phyloP scores from a whole-genome alignment of 2,113 vertebrate species.

The Colistium nudipinnis region DNA sequence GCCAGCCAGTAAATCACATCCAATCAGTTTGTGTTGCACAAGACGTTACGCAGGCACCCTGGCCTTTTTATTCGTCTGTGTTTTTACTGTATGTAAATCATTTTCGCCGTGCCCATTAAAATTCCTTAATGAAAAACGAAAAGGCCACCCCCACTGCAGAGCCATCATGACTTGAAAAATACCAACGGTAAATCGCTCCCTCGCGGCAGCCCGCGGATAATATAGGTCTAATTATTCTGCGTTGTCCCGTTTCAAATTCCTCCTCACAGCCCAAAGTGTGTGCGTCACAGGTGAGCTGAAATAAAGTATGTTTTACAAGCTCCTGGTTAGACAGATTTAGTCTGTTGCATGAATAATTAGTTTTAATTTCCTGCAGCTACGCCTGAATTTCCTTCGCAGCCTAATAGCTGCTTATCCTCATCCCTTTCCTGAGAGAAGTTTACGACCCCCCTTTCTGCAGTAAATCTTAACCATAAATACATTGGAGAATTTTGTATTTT shows the following conservation, averaged over 20 bases:
- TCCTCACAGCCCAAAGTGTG: neutral
- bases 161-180: conserved; percentile 13
- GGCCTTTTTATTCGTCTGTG: neutral
- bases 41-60: neutral
- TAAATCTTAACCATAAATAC: too few species aligned
- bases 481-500: too few species aligned
- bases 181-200: conserved; percentile 14
- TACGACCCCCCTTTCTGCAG: neutral
- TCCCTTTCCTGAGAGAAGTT: conserved; percentile 15
- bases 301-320: conserved; percentile 40
- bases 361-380: conserved; percentile 27
- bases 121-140: conserved; percentile 8
- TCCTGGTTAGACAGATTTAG: conserved; percentile 11
- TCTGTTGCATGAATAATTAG: conserved; percentile 45
- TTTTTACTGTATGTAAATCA: conserved; percentile 15
- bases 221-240: conserved; percentile 35
- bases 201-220: conserved; percentile 15
- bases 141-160: conserved; percentile 1
- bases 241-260: conserved; percentile 36
- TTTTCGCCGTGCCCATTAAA: neutral
- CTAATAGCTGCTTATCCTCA: conserved; percentile 20
- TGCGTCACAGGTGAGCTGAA: conserved; percentile 31
- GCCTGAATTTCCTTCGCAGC: conserved; percentile 12
- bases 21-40: conserved; percentile 6
- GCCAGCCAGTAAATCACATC: conserved; percentile 9